Evolutionary conservation across 2,888 invertebrate genomes (phyloP).

Genomic region (Orchestes rusci): DNA sequence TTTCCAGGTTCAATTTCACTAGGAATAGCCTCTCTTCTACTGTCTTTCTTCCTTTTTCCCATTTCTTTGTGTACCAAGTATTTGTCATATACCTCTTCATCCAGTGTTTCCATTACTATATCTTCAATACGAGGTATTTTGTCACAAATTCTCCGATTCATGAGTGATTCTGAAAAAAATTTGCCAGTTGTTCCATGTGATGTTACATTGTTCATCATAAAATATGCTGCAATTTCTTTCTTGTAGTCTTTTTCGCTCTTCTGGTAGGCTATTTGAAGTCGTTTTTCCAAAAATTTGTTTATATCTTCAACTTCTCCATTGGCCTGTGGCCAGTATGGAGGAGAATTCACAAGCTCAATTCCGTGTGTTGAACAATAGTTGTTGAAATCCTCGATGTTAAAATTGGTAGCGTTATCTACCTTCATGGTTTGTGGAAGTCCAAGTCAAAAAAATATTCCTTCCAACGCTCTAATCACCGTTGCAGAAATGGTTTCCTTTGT

Average conservation of each 20-base stretch:
- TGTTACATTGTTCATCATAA: conserved; percentile 4
- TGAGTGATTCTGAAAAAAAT: background rate
- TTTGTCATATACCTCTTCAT: background rate
- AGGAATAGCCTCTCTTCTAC: background rate
- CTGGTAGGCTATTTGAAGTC: conserved; percentile 1
- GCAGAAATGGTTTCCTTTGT: background rate
- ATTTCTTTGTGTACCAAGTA: background rate
- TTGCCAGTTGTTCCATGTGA: conserved; percentile 3
- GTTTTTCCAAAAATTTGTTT: too few relatives aligned
- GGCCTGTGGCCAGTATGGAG: conserved; percentile 1
- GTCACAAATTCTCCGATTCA: background rate
- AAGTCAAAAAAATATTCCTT: background rate
- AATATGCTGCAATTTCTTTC: background rate
- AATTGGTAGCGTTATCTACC: background rate
- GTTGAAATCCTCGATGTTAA: background rate
- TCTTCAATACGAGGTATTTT: background rate
- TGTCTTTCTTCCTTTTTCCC: too few relatives aligned
- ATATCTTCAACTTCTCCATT: too few relatives aligned
- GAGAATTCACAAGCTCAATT: conserved; percentile 1
- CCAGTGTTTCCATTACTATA: background rate
- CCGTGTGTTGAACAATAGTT: background rate
- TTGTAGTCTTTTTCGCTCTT: conserved; percentile 2
- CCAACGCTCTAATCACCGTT: conserved; percentile 1
- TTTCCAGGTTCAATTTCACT: background rate
- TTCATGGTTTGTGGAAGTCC: conserved; percentile 2